Percentiles rank a stretch among this genome's conserved stretches.
These are phyloP conservation scores for Dermatemys mawii DNA, from an alignment of 2,113 vertebrate genomes.

Conservation along the genomic window DNA sequence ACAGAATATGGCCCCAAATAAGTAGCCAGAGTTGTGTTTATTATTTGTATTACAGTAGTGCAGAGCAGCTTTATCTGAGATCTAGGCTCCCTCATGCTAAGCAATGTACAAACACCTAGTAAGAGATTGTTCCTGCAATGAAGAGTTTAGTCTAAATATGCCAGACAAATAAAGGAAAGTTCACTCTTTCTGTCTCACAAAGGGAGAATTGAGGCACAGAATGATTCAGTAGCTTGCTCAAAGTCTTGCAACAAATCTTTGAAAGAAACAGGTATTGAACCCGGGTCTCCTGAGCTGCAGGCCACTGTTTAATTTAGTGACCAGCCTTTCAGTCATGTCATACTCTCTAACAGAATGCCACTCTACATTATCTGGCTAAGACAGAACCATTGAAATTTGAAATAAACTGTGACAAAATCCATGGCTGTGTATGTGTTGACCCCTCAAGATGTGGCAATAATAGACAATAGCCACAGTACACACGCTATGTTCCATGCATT, in stretches of 20 bases:
- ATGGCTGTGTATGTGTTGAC: not conserved
- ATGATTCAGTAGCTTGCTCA: not conserved
- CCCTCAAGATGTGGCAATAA: not conserved
- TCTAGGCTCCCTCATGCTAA: too few species aligned
- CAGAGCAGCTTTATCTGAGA: too few species aligned
- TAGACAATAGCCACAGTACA: rapidly evolving
- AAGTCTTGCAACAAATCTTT: not conserved
- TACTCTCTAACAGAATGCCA: not conserved
- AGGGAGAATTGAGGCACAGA: not conserved
- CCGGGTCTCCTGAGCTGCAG: not conserved
- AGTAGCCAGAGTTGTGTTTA: not conserved
- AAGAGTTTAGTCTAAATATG: too few species aligned
- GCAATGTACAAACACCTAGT: too few species aligned
- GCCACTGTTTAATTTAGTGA: not conserved
- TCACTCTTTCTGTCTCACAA: too few species aligned
- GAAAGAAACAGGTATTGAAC: not conserved
- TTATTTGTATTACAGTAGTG: too few species aligned
- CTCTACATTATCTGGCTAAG: not conserved
- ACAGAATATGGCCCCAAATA: not conserved
- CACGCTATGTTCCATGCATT: not conserved
- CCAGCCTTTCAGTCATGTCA: not conserved
- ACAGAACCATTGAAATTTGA: not conserved
- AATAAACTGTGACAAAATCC: not conserved
- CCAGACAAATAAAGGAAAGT: too few species aligned
- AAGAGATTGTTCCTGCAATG: too few species aligned